Conservation (phyloP, 2,797 vertebrate species). For the Ispidina picta region DNA sequence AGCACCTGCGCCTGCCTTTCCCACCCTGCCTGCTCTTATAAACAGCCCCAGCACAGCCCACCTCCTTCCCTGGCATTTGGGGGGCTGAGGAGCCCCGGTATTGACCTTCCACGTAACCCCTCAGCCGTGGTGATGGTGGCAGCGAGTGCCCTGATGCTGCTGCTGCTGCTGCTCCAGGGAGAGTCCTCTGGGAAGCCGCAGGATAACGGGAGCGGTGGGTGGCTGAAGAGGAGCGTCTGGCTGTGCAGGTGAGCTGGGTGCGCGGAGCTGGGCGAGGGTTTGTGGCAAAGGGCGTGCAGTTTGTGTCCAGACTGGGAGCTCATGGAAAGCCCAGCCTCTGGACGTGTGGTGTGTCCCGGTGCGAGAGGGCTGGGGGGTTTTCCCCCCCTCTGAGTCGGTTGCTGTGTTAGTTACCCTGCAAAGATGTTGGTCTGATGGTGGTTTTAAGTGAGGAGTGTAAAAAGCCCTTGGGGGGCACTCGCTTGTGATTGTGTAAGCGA, state of each 20-base stretch:
- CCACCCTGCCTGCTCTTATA: background rate
- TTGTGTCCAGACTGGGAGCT: accelerated
- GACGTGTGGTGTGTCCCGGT: accelerated
- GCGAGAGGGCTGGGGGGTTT: background rate
- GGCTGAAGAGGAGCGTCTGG: accelerated
- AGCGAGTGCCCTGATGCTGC: accelerated
- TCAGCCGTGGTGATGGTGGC: accelerated
- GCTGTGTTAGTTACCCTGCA: background rate
- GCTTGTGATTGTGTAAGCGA: background rate
- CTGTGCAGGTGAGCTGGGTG: accelerated
- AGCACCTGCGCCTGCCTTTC: background rate
- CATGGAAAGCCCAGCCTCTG: too few relatives aligned
- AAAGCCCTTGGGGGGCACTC: background rate
- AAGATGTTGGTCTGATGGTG: background rate
- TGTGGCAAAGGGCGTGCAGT: accelerated
- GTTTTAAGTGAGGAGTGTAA: background rate
- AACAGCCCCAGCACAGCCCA: accelerated
- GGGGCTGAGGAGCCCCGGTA: accelerated
- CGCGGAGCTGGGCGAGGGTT: accelerated
- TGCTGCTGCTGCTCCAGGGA: accelerated
- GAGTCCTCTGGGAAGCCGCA: accelerated
- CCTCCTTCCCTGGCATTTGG: accelerated
- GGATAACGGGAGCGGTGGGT: accelerated
- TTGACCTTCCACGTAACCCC: accelerated
- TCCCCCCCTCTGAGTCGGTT: background rate